Percentiles rank a stretch among this genome's conserved stretches.
phyloP scores from a whole-genome alignment of 2,113 vertebrate species.

The Bubalus kerabau region DNA sequence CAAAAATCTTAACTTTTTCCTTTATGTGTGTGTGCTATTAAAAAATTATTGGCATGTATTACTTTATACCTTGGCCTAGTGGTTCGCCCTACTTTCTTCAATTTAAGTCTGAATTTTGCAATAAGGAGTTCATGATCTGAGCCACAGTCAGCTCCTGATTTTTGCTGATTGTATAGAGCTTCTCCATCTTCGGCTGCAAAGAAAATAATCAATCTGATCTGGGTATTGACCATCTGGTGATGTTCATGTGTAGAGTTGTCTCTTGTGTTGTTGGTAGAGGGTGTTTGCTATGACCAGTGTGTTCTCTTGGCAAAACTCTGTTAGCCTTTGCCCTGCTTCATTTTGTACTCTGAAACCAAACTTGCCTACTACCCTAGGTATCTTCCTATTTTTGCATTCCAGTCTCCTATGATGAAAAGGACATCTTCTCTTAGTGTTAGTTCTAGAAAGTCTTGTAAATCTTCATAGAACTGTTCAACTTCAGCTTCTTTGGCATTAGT shows the following conservation, averaged over 20 bases:
- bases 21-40: not conserved
- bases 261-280: not conserved
- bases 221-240: not conserved
- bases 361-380: not conserved
- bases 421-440: not conserved
- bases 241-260: not conserved
- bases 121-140: not conserved
- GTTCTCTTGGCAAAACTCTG: not conserved
- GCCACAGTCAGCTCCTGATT: not conserved
- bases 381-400: not conserved
- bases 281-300: not conserved
- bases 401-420: not conserved
- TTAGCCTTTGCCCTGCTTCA: not conserved
- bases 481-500: not conserved
- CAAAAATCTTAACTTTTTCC: not conserved
- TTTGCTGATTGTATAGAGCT: not conserved
- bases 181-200: not conserved
- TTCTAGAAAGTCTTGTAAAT: not conserved
- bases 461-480: not conserved
- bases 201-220: not conserved
- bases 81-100: not conserved
- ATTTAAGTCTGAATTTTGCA: not conserved
- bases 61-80: not conserved
- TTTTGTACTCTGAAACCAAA: not conserved
- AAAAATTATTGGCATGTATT: not conserved